Evolutionary conservation across 2,113 vertebrate species (phyloP).

Genomic region (Spermophilus dauricus): DNA sequence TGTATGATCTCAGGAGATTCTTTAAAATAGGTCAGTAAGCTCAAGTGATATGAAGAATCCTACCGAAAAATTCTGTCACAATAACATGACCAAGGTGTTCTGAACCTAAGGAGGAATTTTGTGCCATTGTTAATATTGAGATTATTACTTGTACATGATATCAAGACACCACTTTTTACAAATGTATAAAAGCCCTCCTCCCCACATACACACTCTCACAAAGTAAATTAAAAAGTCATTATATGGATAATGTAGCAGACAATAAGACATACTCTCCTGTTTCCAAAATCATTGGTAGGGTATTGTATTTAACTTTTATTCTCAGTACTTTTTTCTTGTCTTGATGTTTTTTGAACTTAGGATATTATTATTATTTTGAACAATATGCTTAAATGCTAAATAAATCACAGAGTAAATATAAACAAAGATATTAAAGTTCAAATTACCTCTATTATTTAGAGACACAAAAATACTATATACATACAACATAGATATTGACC

Average conservation of each 20-base stretch:
- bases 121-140: not conserved
- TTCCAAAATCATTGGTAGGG: not conserved
- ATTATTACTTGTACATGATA: not conserved
- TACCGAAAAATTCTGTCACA: not conserved
- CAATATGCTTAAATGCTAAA: not conserved
- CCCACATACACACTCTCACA: too few relatives aligned
- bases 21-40: not conserved
- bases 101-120: not conserved
- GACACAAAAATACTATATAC: not conserved
- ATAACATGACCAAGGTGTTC: not conserved
- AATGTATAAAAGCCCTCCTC: too few relatives aligned
- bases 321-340: not conserved
- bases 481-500: not conserved
- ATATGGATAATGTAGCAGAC: not conserved
- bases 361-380: not conserved
- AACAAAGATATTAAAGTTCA: conserved; percentile 24
- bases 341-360: conserved; percentile 9
- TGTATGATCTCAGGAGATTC: not conserved
- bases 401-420: not conserved
- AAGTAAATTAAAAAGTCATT: not conserved
- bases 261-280: not conserved
- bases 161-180: not conserved
- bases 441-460: not conserved
- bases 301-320: not conserved
- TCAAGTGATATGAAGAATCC: not conserved